Conservation (phyloP, 2,888 invertebrate genomes). For the Halocaridina rubra region DNA sequence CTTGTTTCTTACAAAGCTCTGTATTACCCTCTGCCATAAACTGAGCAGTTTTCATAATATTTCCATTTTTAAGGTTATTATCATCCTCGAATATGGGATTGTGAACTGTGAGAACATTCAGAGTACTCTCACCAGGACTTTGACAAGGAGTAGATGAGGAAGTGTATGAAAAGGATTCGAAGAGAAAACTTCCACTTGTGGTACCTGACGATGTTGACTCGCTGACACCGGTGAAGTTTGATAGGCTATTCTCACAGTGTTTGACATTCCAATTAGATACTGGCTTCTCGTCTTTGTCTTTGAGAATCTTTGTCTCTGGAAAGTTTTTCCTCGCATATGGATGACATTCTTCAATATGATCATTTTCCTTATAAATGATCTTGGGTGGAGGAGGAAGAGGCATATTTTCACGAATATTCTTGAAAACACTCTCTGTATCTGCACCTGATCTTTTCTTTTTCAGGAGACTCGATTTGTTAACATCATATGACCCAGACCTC, state of each 20-base stretch:
- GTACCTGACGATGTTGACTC: constrained; percentile 5
- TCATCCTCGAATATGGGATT: constrained; percentile 21
- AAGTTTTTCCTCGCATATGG: too few relatives aligned
- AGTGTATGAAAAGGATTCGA: neutral
- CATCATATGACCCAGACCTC: neutral
- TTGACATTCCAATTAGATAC: constrained; percentile 22
- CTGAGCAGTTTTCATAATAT: constrained; percentile 3
- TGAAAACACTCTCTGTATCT: neutral
- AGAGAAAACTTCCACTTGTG: neutral
- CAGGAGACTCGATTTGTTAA: neutral
- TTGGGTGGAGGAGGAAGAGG: neutral
- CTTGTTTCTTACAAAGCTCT: neutral
- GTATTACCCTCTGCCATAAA: neutral
- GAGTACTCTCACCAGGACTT: neutral
- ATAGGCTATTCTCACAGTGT: neutral
- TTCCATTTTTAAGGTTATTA: neutral
- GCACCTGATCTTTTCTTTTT: neutral
- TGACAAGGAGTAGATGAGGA: neutral
- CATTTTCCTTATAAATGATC: constrained; percentile 11
- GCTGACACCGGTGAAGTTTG: neutral
- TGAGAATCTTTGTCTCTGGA: neutral
- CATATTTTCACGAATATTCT: neutral
- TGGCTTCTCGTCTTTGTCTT: constrained; percentile 12
- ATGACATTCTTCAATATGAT: too few relatives aligned
- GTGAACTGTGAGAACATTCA: constrained; percentile 4